Evolutionary conservation across 1,140 invertebrate genomes (phyloP), one percentile per base, ranked within the genome.

Genomic region (Drosophila kikkawai): DNA sequence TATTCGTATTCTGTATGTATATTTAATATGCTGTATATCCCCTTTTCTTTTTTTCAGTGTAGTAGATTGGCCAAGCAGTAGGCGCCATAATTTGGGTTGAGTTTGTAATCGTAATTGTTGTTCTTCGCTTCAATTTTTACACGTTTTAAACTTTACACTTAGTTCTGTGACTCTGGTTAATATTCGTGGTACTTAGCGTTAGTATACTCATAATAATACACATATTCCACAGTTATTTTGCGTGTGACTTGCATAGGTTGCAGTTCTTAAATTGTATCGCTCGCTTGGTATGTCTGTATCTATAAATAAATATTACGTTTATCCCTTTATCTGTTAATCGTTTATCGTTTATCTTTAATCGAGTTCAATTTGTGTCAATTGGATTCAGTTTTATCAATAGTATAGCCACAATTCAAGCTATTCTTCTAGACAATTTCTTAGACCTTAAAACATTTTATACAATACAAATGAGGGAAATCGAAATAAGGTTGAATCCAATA

Each of bases 201-300:
- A 81, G 66, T 88, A 88, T 73, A 86, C 67, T 76, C 67, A 69
- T 65, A 70, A 78, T 70, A 68, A 83, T 73, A 82, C 51, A 79
- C 58, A 79, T 73, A 56, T 63, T 80, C 66, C 75, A 76, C 64
- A 69, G 34, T 71, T 55, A 61, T 45, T 51, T 64, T 70, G 17
- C 56, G 26, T 55, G 63, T 61, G 64, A 50, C 77, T 78, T 73
- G 81, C 85, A 81, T 90, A 80, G 79, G 56, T 69, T 88, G 77
- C 80, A 68, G 64, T 79, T 81, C 64, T 75, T 80, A 75, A 68
- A 80, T 55, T 87, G 41, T 66, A 51, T 77, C 57, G 56, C 51
- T 83, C 45, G 59, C 71, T 81, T 81, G 84, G 84, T 88, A 88
- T 88, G 81, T 75, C 85, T 82, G 71, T 90, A 82, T 90, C 75